Percentiles rank a stretch among this genome's conserved stretches.
phyloP scores from a whole-genome alignment of 2,888 invertebrate genomes.

The Lycocerus yunnanus region DNA sequence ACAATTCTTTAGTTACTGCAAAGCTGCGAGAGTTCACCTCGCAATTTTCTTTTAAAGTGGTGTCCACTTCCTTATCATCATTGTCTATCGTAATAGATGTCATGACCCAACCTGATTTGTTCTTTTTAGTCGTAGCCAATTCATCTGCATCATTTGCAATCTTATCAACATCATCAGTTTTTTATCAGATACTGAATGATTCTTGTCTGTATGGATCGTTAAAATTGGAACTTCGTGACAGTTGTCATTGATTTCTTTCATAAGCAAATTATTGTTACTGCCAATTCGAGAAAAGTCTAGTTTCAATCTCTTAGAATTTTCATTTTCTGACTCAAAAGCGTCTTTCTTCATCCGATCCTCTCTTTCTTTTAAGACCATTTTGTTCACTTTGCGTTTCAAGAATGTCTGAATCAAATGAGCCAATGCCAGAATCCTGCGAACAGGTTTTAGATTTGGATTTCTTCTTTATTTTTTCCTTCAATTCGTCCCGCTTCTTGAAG shows the following conservation, averaged over 20 bases:
- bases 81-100: background rate
- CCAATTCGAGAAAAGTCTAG: background rate
- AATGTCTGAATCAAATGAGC: conserved; percentile 37
- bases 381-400: background rate
- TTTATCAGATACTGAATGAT: background rate
- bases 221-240: background rate
- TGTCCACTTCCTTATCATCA: background rate
- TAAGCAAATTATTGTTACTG: background rate
- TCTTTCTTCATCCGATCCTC: background rate
- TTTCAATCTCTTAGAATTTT: background rate
- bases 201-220: background rate
- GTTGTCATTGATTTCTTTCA: background rate
- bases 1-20: conserved; percentile 54
- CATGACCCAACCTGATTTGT: background rate
- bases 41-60: background rate
- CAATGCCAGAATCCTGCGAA: conserved; percentile 53
- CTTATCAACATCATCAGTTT: background rate
- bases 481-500: background rate
- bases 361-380: background rate
- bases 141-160: background rate
- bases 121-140: background rate
- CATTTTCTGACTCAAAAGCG: background rate
- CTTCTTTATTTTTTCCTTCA: background rate
- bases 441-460: conserved; percentile 33
- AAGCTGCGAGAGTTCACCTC: background rate